phyloP scores from a whole-genome alignment of 2,888 invertebrate genomes.

The Acanthoscelides obtectus region DNA sequence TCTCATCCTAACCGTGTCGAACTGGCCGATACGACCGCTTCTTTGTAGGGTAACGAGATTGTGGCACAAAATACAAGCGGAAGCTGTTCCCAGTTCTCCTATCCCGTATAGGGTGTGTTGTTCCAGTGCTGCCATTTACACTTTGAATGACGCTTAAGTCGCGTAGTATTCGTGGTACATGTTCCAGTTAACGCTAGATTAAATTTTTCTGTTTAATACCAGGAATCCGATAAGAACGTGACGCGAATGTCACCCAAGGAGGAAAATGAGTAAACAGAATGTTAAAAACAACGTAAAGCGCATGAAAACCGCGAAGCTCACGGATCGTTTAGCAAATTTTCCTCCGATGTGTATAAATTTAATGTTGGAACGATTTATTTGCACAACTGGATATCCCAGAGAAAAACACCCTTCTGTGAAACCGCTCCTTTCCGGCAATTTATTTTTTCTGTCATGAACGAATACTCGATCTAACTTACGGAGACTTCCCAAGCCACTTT shows the following conservation, averaged over 20 bases:
- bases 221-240: too few relatives aligned
- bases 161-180: too few relatives aligned
- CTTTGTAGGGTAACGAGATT: too few relatives aligned
- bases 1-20: too few relatives aligned
- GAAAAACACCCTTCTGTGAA: not conserved
- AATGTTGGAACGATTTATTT: not conserved
- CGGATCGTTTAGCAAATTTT: not conserved
- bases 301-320: not conserved
- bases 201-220: too few relatives aligned
- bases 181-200: too few relatives aligned
- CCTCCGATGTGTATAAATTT: not conserved
- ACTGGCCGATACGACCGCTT: too few relatives aligned
- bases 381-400: not conserved
- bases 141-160: too few relatives aligned
- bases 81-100: too few relatives aligned
- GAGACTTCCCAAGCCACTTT: not conserved
- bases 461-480: not conserved
- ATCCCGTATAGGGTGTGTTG: too few relatives aligned
- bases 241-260: not conserved
- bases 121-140: too few relatives aligned
- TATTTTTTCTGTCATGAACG: not conserved
- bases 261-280: not conserved
- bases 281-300: not conserved
- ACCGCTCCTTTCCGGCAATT: not conserved
- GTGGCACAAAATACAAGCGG: too few relatives aligned